Conservation (phyloP, 2,113 vertebrate genomes). For the Platycercus adscitus region DNA sequence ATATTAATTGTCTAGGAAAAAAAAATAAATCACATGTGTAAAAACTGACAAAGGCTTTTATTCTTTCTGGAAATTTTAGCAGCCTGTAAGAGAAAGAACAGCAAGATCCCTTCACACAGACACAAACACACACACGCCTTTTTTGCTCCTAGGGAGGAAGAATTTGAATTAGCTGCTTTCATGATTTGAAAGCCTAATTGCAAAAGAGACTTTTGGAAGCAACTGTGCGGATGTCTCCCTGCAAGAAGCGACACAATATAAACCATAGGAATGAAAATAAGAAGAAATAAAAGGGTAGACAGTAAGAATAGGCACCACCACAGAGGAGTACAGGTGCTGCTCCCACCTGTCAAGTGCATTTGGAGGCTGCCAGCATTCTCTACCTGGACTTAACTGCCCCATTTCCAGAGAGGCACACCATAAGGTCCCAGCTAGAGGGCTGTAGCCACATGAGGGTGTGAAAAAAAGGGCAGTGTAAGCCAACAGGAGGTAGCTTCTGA, state of each 20-base stretch:
- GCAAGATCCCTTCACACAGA: neutral
- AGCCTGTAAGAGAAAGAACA: neutral
- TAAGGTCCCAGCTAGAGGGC: neutral
- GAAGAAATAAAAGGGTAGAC: neutral
- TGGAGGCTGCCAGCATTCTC: neutral
- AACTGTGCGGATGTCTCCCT: neutral
- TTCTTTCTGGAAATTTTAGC: neutral
- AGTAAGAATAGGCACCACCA: neutral
- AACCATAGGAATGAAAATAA: neutral
- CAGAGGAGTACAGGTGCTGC: neutral
- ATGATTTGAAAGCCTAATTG: neutral
- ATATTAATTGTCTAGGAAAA: neutral
- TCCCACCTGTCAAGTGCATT: neutral
- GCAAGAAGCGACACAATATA: neutral
- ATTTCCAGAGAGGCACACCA: neutral
- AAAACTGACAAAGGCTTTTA: neutral
- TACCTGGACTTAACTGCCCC: neutral
- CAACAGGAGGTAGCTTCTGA: neutral
- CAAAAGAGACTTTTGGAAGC: neutral
- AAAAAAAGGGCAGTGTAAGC: neutral
- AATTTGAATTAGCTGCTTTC: neutral
- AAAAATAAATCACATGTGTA: neutral
- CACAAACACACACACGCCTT: neutral
- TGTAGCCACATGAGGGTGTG: neutral
- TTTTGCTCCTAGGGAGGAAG: neutral